Percentiles rank a stretch among this genome's conserved stretches.
These are phyloP conservation scores for Coreoperca whiteheadi DNA, from an alignment of 2,113 vertebrate genomes.

Conservation along the genomic window DNA sequence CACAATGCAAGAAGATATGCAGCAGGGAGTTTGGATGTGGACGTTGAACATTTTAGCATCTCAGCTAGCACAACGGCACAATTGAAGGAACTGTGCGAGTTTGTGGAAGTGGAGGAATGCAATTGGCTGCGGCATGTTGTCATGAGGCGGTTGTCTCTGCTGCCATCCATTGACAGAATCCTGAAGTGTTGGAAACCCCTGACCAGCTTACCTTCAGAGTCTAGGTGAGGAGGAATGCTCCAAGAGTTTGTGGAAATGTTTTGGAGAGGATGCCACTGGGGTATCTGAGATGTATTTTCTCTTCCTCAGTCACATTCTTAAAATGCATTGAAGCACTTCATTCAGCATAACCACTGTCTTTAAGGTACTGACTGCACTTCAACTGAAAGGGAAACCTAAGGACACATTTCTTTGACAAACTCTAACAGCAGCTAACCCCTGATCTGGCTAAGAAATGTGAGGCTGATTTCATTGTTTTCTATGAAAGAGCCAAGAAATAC, in stretches of 20 bases:
- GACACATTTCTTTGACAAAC: no score
- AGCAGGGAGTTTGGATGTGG: background rate
- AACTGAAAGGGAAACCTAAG: no score
- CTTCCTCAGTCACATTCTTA: background rate
- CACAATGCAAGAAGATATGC: background rate
- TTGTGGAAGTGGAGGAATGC: background rate
- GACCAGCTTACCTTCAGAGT: background rate
- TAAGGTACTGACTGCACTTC: no score
- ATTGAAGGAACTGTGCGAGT: background rate
- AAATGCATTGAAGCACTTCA: no score
- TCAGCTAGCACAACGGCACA: background rate
- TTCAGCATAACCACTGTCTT: no score
- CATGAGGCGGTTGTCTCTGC: background rate
- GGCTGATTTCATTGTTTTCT: no score
- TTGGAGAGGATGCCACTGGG: background rate
- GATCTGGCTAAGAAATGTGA: no score
- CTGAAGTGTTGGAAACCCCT: background rate
- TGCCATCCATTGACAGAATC: background rate
- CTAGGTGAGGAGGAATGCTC: background rate
- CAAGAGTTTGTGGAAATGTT: constrained; percentile 7
- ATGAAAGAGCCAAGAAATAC: no score
- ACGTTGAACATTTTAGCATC: background rate
- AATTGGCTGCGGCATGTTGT: background rate
- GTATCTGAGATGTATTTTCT: no score
- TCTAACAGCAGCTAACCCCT: no score